Conservation (phyloP, 2,797 vertebrate genomes). For the Eutrigla gurnardus region DNA sequence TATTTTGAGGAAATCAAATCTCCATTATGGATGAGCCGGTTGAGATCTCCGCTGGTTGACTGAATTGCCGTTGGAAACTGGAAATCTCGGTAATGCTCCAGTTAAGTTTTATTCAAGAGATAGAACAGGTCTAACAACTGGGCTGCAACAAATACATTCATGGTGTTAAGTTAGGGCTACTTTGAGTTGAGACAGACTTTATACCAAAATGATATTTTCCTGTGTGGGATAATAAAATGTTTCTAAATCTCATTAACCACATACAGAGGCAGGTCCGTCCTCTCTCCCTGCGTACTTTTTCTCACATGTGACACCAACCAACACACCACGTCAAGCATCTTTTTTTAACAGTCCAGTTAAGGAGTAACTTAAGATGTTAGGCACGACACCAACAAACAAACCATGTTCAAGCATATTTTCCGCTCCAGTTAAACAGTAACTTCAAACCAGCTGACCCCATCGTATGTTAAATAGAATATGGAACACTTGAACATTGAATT, state of each 20-base stretch:
- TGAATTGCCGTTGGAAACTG: neutral
- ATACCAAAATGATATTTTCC: neutral
- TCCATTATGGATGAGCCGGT: neutral
- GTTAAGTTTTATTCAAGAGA: neutral
- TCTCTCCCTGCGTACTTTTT: neutral
- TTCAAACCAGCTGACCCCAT: neutral
- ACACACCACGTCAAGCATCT: neutral
- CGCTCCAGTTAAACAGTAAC: neutral
- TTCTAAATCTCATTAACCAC: too few relatives aligned
- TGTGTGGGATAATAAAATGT: too few relatives aligned
- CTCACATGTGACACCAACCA: neutral
- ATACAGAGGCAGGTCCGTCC: too few relatives aligned
- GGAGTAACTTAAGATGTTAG: neutral
- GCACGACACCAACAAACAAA: slow-evolving; percentile 1
- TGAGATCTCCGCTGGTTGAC: neutral
- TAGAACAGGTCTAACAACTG: neutral
- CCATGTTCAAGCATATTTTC: too few relatives aligned
- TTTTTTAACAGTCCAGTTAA: neutral
- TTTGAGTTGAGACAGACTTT: too few relatives aligned
- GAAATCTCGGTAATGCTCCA: neutral
- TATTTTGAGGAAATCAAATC: neutral
- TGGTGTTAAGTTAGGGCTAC: too few relatives aligned
- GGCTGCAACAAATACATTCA: neutral
- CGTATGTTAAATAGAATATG: neutral
- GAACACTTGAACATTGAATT: neutral